Evolutionary conservation across 2,888 invertebrate genomes (phyloP).

Genomic region (Hirtodrosophila duncani): DNA sequence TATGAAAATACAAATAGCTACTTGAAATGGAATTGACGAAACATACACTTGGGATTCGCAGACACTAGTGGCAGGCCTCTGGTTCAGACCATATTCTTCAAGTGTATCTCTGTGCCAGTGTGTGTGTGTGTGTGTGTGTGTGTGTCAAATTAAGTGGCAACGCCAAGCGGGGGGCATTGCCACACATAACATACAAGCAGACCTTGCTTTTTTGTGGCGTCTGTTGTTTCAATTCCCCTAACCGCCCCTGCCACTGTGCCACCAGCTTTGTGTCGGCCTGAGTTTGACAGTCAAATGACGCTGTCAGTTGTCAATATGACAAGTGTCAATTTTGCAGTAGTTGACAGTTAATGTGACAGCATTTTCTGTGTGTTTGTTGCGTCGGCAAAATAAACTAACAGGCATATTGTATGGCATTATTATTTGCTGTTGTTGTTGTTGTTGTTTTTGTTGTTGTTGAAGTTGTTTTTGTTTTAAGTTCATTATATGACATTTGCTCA

Average conservation of each 20-base stretch:
- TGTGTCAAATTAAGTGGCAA: constrained; percentile 65
- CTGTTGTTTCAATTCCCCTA: constrained; percentile 3
- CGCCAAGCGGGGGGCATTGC: constrained; percentile 53
- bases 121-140: constrained; percentile 20
- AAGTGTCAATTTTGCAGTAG: constrained; percentile 75
- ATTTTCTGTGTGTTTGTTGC: constrained; percentile 50
- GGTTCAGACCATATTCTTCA: too few relatives aligned
- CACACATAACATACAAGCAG: constrained; percentile 36
- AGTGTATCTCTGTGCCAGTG: constrained; percentile 2
- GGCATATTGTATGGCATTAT: constrained; percentile 66
- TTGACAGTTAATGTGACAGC: constrained; percentile 74
- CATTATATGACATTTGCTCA: constrained; percentile 24
- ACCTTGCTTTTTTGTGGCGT: constrained; percentile 22
- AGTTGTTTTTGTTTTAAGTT: constrained; percentile 23
- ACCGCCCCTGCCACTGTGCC: background rate
- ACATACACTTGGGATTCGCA: too few relatives aligned
- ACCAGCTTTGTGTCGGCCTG: constrained; percentile 28
- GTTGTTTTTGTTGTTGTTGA: constrained; percentile 12
- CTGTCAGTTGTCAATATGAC: constrained; percentile 77
- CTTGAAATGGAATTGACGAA: too few relatives aligned
- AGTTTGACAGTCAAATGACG: constrained; percentile 76
- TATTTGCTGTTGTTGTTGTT: constrained; percentile 26
- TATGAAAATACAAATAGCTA: too few relatives aligned
- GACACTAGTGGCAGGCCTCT: too few relatives aligned
- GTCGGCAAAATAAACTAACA: constrained; percentile 67